These are phyloP conservation scores for Terebella lapidaria DNA, from an alignment of 2,888 invertebrate genomes.

Conservation along the genomic window DNA sequence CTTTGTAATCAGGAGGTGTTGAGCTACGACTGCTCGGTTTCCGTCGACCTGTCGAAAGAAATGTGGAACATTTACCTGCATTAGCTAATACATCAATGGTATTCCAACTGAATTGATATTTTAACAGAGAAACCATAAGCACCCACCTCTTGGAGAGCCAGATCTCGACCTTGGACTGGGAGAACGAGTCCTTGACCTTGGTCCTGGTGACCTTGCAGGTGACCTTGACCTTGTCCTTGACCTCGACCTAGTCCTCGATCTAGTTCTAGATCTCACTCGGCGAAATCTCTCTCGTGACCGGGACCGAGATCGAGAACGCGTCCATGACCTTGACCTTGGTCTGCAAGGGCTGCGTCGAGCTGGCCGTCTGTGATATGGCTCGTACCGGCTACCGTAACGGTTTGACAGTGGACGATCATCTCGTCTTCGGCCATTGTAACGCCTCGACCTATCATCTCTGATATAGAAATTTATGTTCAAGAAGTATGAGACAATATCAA, in stretches of 20 bases:
- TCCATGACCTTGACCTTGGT: slow-evolving; percentile 7
- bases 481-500: no score
- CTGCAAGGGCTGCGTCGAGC: background rate
- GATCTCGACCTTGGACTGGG: slow-evolving; percentile 7
- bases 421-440: slow-evolving; percentile 1
- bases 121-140: background rate
- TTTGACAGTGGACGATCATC: background rate
- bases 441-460: slow-evolving; percentile 1
- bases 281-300: slow-evolving; percentile 5
- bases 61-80: background rate
- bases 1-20: slow-evolving; percentile 14
- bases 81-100: no score
- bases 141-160: slow-evolving; percentile 21
- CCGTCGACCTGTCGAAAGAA: slow-evolving; percentile 15
- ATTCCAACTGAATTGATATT: no score
- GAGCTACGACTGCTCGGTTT: slow-evolving; percentile 21
- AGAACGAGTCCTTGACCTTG: slow-evolving; percentile 34
- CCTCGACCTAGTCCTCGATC: slow-evolving; percentile 55
- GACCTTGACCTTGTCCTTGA: slow-evolving; percentile 26
- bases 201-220: slow-evolving; percentile 25
- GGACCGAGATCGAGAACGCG: background rate
- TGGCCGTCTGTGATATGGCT: background rate
- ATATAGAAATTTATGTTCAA: no score
- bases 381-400: background rate
- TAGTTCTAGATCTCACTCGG: slow-evolving; percentile 18